A percentile compares a stretch with the other conserved stretches of the same genome.
These are phyloP conservation scores for Anguilla obscura DNA, from an alignment of 2,797 vertebrate genomes.

Conservation along the genomic window DNA sequence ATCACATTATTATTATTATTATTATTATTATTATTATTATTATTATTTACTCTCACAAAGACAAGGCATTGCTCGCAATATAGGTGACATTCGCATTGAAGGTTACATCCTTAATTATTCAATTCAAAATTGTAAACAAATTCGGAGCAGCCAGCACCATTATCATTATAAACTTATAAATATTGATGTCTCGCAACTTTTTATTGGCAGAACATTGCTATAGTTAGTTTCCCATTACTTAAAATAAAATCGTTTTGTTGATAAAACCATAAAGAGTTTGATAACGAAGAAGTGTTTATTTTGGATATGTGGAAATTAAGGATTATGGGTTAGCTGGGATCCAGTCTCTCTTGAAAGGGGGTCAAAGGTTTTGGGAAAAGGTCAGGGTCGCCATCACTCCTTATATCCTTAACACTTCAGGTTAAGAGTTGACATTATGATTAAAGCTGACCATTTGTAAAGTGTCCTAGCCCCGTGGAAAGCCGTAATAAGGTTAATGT, in stretches of 20 bases:
- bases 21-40: too few relatives aligned
- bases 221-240: not conserved
- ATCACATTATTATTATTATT: not conserved
- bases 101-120: not conserved
- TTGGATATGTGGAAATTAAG: not conserved
- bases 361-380: slow-evolving; percentile 29
- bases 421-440: slow-evolving; percentile 90
- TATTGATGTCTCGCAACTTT: not conserved
- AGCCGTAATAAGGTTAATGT: slow-evolving; percentile 91
- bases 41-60: not conserved
- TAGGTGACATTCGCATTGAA: not conserved
- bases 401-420: slow-evolving; percentile 76
- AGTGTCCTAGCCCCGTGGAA: slow-evolving; percentile 84
- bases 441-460: slow-evolving; percentile 96
- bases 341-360: not conserved
- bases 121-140: slow-evolving; percentile 52
- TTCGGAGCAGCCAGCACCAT: not conserved
- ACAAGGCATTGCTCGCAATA: not conserved
- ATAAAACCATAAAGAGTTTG: not conserved
- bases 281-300: not conserved
- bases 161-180: not conserved
- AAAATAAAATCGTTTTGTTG: slow-evolving; percentile 38
- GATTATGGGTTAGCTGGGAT: not conserved
- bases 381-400: slow-evolving; percentile 61
- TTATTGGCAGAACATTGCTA: not conserved